Evolutionary conservation across 2,113 vertebrate species (phyloP), one percentile per base, ranked within the genome.

Genomic region (Protobothrops mucrosquamatus): DNA sequence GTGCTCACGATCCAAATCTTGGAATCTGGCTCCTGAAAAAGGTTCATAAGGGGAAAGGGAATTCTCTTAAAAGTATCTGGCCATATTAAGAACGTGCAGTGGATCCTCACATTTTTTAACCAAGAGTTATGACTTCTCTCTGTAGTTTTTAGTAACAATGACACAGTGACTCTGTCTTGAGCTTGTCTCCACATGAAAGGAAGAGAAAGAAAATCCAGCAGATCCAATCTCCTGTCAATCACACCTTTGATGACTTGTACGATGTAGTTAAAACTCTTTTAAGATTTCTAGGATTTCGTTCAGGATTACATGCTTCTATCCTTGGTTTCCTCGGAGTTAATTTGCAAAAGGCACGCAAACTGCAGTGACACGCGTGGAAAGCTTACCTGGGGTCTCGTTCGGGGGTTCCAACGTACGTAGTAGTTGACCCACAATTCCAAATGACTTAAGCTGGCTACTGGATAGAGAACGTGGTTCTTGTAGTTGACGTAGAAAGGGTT

Each of bases 401-500:
- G 97, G 0, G 99, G 99, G 96, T 99, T 99, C 99, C 99, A 99
- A 93, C 99, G 98, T 74, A 99, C 98, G 0, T 99, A 99, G 96
- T 99, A 99, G 91, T 97, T 98, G 89, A 98, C 98, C 99, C 99
- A 99, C 15, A 99, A 97, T 89, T 99, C 98, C 97, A 99, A 97
- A 91, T 99, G 99, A 97, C 98, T 98, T 96, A 98, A 94, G 43
- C 98, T 99, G 92, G 98, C 98, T 85, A 99, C 97, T 0, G 99
- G 99, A 94, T 99, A 99, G 43, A 99, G 97, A 22, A 99, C 98
- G 0, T 99, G 99, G 96, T 99, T 98, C 95, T 99, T 98, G 56
- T 99, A 99, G 96, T 99, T 98, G 7, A 99, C 98, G 22, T 98
- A 99, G 96, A 99, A 99, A 8, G 99, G 99, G 95, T 99, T 99